Evolutionary conservation across 2,797 vertebrate genomes (phyloP), one percentile per base, ranked within the genome.

Genomic region (Remorina albescens): DNA sequence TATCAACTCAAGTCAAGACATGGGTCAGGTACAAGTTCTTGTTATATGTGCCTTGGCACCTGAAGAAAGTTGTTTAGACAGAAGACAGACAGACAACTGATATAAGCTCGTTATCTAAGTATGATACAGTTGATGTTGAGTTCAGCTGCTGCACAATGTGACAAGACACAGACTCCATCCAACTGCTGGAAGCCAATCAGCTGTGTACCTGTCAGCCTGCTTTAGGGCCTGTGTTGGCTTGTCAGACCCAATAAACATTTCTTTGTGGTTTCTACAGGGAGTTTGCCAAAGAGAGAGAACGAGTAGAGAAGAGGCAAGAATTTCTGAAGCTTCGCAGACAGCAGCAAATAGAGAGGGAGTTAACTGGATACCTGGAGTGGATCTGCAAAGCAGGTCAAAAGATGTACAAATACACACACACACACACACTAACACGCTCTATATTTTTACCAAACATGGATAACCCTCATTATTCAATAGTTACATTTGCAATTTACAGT

Each of bases 351-450:
- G 98, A 99, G 67, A 91, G 96, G 51, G 98, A 99, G 69, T 93
- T 99, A n/a, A 99, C 97, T 0, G 97, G 98, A 0, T 99, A 99
- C 91, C 93, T 98, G 86, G 97, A 98, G 85, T 98, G 97, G 98
- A 99, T 99, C 89, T 98, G 97, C 87, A 99, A 98, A 95, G 98
- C 98, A 81, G 94, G 94, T 95, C 59, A 76, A 89, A 67, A 39
- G 32, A 49, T 11, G 41, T 23, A 42, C 26, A 23, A 16, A 5
- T 21, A 42, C 49, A 64, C 46, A 30, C 19, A 39, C 16, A 2
- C 34, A 34, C 7, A 9, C 34, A 34, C 37, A 13, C 37, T 8
- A 34, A 8, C 34, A 34, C 18, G 9, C 23, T 50, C 28, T 19
- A 28, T 12, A 4, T 15, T 46, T 28, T 0, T 0, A 6, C 36